Conservation (phyloP, 2,113 vertebrate genomes). For the Stegastes partitus region DNA sequence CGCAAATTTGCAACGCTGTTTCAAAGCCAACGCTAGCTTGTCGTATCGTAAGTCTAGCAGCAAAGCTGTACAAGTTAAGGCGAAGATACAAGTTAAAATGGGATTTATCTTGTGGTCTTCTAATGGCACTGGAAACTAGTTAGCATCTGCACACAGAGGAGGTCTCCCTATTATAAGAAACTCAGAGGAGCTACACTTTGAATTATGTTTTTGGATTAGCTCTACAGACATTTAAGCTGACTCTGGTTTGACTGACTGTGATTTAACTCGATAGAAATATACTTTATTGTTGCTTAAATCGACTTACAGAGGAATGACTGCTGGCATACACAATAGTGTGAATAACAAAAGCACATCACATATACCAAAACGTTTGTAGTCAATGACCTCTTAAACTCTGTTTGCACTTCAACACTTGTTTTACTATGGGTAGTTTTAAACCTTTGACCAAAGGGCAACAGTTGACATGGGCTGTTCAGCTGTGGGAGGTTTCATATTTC, state of each 20-base stretch:
- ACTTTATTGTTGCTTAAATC: not conserved
- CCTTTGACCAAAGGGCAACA: constrained; percentile 32
- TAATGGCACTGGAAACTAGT: not conserved
- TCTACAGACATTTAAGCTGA: not conserved
- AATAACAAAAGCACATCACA: not conserved
- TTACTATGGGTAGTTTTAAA: constrained; percentile 27
- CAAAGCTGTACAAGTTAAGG: not conserved
- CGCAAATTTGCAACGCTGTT: not conserved
- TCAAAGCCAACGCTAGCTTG: not conserved
- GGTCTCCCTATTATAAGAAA: not conserved
- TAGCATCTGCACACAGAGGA: not conserved
- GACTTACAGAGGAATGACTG: not conserved
- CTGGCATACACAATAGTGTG: not conserved
- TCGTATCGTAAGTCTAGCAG: not conserved
- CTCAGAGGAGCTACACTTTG: not conserved
- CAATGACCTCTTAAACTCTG: not conserved
- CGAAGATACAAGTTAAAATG: constrained; percentile 1
- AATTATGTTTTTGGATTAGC: not conserved
- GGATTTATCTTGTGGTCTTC: not conserved
- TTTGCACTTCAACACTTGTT: constrained; percentile 10
- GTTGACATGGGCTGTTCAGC: constrained; percentile 18
- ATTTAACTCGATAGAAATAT: not conserved
- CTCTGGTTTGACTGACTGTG: not conserved
- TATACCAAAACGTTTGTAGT: not conserved
- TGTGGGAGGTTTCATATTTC: not conserved